Evolutionary conservation across 2,113 vertebrate genomes (phyloP), one percentile per base, ranked within the genome.

Genomic region (Mormoops blainvillei): DNA sequence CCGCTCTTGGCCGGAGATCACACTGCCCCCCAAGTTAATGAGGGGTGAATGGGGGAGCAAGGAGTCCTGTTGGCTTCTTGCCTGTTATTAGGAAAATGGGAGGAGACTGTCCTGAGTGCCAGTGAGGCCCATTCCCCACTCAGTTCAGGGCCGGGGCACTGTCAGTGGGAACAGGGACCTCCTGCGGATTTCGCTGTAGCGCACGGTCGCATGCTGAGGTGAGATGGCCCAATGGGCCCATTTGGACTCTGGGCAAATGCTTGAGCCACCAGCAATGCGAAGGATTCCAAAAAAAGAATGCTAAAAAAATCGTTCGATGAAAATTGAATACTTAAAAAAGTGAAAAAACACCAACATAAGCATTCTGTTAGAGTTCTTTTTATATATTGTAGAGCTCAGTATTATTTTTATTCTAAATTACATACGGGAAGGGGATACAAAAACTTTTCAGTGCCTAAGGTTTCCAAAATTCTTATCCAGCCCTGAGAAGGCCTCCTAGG

Each of bases 351-450:
- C 31, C 52, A 80, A 67, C 31, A 85, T 68, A 67, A 80, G n/a
- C 36, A 54, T 48, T 52, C 52, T 50, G 9, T 84, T 89, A 45
- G 9, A 43, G 70, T 52, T 43, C 11, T 61, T 82, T 61, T 24
- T 7, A 36, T 71, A 8, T 68, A 14, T 68, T 43, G 5, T 24
- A 38, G 8, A 52, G 14, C 13, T 91, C 54, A 63, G 36, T 54
- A 63, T 65, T 65, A 76, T 68, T 71, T 95, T 70, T 43, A 65
- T 81, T 94, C 58, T 83, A 36, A 82, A 83, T 85, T 88, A 89
- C 16, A n/a, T 81, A 45, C 41, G 68, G 61, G 45, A 70, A 93
- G n/a, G 16, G 18, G 14, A 84, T 63, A 63, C 43, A 91, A 86
- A 91, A 45, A 87, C 83, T 10, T 50, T 65, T 81, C 3, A 1